Evolutionary conservation across 2,797 vertebrate genomes (phyloP).

Genomic region (Esox masquinongy): DNA sequence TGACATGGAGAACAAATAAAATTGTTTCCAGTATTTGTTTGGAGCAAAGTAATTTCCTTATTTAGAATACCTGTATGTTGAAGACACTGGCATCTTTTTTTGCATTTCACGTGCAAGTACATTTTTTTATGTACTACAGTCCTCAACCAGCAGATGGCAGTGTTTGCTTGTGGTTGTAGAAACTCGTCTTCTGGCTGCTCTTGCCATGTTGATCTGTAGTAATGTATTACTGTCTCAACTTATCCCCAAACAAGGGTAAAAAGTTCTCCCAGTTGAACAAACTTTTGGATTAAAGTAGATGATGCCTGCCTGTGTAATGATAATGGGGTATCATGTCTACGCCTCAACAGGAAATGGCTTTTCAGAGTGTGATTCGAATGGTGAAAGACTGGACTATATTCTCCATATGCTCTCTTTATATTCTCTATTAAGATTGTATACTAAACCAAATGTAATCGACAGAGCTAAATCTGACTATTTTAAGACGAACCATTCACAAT

Average conservation of each 20-base stretch:
- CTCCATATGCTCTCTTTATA: not conserved
- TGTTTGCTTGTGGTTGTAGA: constrained; percentile 26
- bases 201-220: not conserved
- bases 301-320: not conserved
- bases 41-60: not conserved
- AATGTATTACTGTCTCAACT: not conserved
- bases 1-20: not conserved
- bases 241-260: not conserved
- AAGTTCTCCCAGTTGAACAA: no score
- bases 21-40: no score
- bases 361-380: not conserved
- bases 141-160: constrained; percentile 53
- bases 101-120: not conserved
- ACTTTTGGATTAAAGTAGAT: no score
- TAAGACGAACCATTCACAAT: no score
- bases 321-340: not conserved
- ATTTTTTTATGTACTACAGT: constrained; percentile 25
- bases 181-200: not conserved
- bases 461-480: not conserved
- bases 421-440: not conserved
- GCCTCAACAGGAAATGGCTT: not conserved
- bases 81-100: not conserved
- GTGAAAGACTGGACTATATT: not conserved
- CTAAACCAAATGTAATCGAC: not conserved
- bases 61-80: not conserved